Conservation (phyloP, 1,140 invertebrate genomes). For the Cherax quadricarinatus region DNA sequence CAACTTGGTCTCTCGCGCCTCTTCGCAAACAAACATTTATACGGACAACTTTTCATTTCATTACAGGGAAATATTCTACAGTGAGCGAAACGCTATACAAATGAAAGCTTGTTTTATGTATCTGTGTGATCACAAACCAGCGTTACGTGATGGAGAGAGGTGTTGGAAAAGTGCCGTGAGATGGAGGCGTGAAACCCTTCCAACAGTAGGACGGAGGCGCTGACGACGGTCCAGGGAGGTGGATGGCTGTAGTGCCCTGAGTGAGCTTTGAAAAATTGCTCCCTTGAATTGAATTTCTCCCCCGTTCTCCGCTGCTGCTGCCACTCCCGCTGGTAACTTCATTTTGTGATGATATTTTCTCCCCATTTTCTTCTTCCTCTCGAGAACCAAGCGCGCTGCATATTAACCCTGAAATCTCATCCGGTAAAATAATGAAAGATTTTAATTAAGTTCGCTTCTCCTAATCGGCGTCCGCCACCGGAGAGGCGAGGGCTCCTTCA, state of each 20-base stretch:
- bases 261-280: not conserved
- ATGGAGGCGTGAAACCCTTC: too few species aligned
- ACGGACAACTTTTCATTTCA: too few species aligned
- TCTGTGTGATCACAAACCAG: too few species aligned
- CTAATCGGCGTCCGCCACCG: not conserved
- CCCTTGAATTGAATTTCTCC: not conserved
- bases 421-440: not conserved
- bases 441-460: not conserved
- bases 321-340: not conserved
- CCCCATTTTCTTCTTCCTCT: not conserved
- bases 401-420: conserved; percentile 4
- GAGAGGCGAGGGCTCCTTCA: not conserved
- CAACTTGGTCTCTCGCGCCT: too few species aligned
- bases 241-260: not conserved
- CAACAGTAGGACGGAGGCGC: too few species aligned
- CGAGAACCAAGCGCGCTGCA: not conserved
- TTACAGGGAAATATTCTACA: too few species aligned
- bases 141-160: not conserved
- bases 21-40: too few species aligned
- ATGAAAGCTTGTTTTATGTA: too few species aligned
- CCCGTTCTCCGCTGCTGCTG: not conserved
- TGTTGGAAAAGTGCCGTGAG: not conserved
- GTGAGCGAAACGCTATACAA: too few species aligned
- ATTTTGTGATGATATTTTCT: not conserved
- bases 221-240: not conserved